A percentile compares a stretch with the other conserved stretches of the same genome.
Evolutionary conservation across 37 sponge, comb jelly and placozoan species (phyloP).

Genomic region (Aphrocallistes beatrix): DNA sequence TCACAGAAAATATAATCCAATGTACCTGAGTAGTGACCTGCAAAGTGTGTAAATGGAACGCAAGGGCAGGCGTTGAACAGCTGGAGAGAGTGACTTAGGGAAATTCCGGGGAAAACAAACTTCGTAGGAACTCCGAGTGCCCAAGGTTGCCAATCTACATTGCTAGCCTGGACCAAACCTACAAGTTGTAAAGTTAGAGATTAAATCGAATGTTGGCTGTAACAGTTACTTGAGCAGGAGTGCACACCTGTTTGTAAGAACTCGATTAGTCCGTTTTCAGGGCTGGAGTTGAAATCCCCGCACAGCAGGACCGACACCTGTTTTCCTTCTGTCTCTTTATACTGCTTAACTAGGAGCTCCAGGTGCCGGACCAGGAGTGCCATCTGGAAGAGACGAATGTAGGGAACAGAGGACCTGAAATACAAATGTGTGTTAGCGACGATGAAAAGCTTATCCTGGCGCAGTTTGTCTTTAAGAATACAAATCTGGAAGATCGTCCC

Average conservation of each 20-base stretch:
- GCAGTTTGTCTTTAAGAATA: not conserved
- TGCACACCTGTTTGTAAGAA: constrained; percentile 34
- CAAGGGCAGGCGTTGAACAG: constrained; percentile 49
- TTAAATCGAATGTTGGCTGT: not conserved
- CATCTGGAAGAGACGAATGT: constrained; percentile 61
- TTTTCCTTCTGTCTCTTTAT: not conserved
- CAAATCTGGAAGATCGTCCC: constrained; percentile 3
- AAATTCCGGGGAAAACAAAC: not conserved
- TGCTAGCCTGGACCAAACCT: not conserved
- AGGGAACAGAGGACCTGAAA: constrained; percentile 46
- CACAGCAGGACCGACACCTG: constrained; percentile 35
- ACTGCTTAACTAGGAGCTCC: constrained; percentile 14
- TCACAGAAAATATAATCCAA: constrained; percentile 67
- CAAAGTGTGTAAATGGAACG: constrained; percentile 46
- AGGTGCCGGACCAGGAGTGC: constrained; percentile 30
- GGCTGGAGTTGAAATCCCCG: constrained; percentile 83
- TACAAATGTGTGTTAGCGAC: constrained; percentile 73
- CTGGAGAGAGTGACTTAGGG: constrained; percentile 23
- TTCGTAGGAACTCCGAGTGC: not conserved
- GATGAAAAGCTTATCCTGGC: constrained; percentile 12
- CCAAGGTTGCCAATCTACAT: not conserved
- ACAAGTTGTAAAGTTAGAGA: no score
- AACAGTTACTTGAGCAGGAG: not conserved
- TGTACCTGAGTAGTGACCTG: constrained; percentile 32
- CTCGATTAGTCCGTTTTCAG: constrained; percentile 49